Conservation (phyloP, 2,797 vertebrate species). For the Danio tinwini region DNA sequence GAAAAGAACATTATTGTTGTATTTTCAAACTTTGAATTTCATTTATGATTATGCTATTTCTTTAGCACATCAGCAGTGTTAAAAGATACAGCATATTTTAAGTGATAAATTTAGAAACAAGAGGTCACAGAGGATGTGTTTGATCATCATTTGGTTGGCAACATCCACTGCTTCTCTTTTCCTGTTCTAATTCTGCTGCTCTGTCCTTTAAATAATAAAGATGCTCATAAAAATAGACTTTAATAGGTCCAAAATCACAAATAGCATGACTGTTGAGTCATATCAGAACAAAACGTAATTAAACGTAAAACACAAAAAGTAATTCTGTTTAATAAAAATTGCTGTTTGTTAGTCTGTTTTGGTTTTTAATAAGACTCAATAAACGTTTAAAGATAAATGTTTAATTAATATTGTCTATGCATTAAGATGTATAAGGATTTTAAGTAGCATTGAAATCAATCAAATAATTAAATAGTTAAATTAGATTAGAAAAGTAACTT, state of each 20-base stretch:
- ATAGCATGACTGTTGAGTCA: neutral
- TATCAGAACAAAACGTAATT: neutral
- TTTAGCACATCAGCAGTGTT: neutral
- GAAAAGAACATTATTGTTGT: neutral
- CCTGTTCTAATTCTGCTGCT: neutral
- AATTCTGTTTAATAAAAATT: too few relatives aligned
- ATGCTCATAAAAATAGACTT: neutral
- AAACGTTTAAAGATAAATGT: too few relatives aligned
- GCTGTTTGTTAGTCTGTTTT: too few relatives aligned
- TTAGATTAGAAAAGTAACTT: too few relatives aligned
- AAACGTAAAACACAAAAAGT: too few relatives aligned
- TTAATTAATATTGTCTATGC: too few relatives aligned
- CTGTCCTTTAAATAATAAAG: neutral
- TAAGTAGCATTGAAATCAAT: too few relatives aligned
- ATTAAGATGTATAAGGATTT: too few relatives aligned
- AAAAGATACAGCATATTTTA: too few relatives aligned
- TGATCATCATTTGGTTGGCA: neutral
- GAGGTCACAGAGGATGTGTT: neutral
- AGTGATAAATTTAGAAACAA: neutral
- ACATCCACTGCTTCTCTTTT: neutral
- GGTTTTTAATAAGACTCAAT: too few relatives aligned
- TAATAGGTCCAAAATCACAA: neutral
- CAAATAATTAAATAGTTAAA: too few relatives aligned
- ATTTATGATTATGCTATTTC: neutral
- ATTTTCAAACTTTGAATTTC: neutral